A percentile compares a stretch with the other conserved stretches of the same genome.
phyloP scores from a whole-genome alignment of 1,140 invertebrate genomes.

The Heliconius hermathena region DNA sequence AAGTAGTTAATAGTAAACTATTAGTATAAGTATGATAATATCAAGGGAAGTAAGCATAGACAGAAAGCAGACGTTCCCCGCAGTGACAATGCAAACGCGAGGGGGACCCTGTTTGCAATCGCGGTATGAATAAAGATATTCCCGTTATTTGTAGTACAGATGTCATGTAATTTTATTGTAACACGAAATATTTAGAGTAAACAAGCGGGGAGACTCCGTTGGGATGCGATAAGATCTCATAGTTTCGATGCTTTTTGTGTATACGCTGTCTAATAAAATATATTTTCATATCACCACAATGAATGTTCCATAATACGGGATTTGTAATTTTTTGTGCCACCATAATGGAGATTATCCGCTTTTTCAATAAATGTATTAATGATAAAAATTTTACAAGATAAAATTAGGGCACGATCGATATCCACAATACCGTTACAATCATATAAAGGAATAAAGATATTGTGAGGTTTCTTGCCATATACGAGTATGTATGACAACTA shows the following conservation, averaged over 20 bases:
- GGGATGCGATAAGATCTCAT: slow-evolving; percentile 74
- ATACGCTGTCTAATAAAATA: slow-evolving; percentile 56
- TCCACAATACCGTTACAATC: slow-evolving; percentile 1
- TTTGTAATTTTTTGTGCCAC: slow-evolving; percentile 63
- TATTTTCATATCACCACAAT: slow-evolving; percentile 68
- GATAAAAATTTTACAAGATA: slow-evolving; percentile 12
- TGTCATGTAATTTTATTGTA: slow-evolving; percentile 81
- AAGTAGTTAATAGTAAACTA: slow-evolving; percentile 10
- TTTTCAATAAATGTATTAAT: slow-evolving; percentile 33
- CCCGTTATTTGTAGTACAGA: slow-evolving; percentile 81
- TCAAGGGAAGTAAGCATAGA: slow-evolving; percentile 45
- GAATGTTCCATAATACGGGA: slow-evolving; percentile 62
- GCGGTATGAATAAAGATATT: slow-evolving; percentile 81
- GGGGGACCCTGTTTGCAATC: slow-evolving; percentile 71
- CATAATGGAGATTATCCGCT: slow-evolving; percentile 68
- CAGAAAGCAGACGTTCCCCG: slow-evolving; percentile 69
- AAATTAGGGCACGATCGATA: slow-evolving; percentile 16
- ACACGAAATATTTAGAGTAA: slow-evolving; percentile 80
- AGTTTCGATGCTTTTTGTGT: slow-evolving; percentile 56
- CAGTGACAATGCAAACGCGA: slow-evolving; percentile 66
- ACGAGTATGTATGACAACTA: not conserved
- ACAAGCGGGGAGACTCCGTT: slow-evolving; percentile 69
- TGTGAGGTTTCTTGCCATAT: slow-evolving; percentile 6
- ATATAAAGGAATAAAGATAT: not conserved
- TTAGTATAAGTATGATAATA: slow-evolving; percentile 32